phyloP scores from a whole-genome alignment of 2,888 invertebrate species.

The Apotomis turbidana region DNA sequence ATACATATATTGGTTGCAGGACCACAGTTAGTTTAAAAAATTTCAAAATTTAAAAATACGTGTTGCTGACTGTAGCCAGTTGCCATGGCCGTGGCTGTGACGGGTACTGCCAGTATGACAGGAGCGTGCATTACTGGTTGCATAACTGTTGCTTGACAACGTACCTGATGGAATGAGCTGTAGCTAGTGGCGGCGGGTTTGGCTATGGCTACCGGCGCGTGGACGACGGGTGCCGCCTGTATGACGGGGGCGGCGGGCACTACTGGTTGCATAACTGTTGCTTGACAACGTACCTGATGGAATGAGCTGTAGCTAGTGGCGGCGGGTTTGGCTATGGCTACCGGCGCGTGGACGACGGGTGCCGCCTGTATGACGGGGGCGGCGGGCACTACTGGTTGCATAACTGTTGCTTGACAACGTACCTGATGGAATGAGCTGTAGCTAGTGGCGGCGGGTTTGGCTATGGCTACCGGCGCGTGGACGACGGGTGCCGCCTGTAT shows the following conservation, averaged over 20 bases:
- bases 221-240: constrained; percentile 51
- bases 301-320: constrained; percentile 85
- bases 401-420: constrained; percentile 60
- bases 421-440: constrained; percentile 83
- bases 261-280: constrained; percentile 63
- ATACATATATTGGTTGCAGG: too few species aligned
- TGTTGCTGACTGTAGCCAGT: too few species aligned
- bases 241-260: constrained; percentile 61
- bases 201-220: constrained; percentile 63
- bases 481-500: constrained; percentile 51
- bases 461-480: constrained; percentile 59
- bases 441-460: constrained; percentile 83
- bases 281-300: constrained; percentile 69
- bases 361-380: constrained; percentile 54
- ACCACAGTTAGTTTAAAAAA: too few species aligned
- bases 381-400: constrained; percentile 64
- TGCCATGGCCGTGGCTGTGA: not conserved
- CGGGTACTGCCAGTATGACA: constrained; percentile 54
- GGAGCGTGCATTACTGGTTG: constrained; percentile 51
- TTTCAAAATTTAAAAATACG: too few species aligned
- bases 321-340: constrained; percentile 72
- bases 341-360: constrained; percentile 52
- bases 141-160: constrained; percentile 61
- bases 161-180: constrained; percentile 79
- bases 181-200: constrained; percentile 84